Base-by-base conservation (phyloP, 2,113 vertebrate species). In the Actenoides lindsayi region DNA sequence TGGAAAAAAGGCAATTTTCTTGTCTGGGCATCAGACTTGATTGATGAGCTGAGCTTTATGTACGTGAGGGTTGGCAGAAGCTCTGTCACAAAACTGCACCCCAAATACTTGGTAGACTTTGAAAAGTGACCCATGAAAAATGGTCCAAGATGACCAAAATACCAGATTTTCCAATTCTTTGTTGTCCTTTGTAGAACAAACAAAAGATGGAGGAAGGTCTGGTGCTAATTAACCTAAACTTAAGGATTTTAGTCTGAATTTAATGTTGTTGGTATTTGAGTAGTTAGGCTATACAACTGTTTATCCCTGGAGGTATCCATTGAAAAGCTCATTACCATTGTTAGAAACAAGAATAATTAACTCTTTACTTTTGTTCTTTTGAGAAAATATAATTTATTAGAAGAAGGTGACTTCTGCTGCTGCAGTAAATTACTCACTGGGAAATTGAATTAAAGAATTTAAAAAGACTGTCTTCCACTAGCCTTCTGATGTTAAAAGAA, bases 271-370 rank as follows among this genome's bases (percentile, higher is more conserved):
- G 90, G 71, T 78, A 84, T 90, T 70, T 16, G 73, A 88, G 76
- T 50, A 71, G 76, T 89, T 86, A 28, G 60, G 56, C 60, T 90
- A 4, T 75, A 80, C 59, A 86, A 69, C 71, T 96, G 88, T 96
- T 96, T 94, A 92, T 77, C 88, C 94, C 92, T 83, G 88, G 88
- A 94, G 96, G 85, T 90, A 88, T 70, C 88, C 30, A 4, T 70
- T 94, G 82, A 92, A 95, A 94, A 96, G 44, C 74, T 96, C 74
- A 71, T 86, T 95, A 75, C 59, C 18, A 93, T 94, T 96, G 93
- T 90, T 94, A 64, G 71, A 59, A 96, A 56, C 48, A 23, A 91
- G 46, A 83, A 70, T 86, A 77, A 88, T 93, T 83, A 74, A 90
- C 56, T 92, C 63, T 83, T 51, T 68, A 50, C 44, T 59, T 78